Conservation (phyloP, 2,113 vertebrate genomes). For the Macrotus californicus region DNA sequence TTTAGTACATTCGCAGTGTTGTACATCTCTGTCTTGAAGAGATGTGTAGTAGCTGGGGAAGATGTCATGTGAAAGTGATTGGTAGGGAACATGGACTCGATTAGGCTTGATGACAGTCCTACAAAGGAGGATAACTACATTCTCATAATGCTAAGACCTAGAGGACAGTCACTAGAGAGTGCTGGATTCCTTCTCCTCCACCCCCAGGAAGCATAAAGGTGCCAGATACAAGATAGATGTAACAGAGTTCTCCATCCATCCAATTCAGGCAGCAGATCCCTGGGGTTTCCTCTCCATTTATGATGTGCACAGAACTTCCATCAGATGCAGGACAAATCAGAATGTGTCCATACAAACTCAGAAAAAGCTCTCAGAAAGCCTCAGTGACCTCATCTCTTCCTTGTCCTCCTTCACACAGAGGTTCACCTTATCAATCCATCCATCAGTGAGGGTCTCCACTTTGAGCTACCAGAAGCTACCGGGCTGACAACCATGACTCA, state of each 20-base stretch:
- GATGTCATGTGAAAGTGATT: background rate
- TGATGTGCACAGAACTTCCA: background rate
- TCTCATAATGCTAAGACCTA: background rate
- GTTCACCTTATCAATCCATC: background rate
- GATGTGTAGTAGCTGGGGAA: background rate
- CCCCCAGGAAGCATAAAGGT: background rate
- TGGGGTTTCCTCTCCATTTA: background rate
- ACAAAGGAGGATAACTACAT: background rate
- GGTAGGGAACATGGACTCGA: background rate
- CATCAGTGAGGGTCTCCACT: rapidly evolving
- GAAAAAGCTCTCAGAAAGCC: background rate
- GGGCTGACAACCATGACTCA: background rate
- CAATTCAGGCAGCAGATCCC: background rate
- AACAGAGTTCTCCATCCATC: background rate
- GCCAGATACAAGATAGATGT: background rate
- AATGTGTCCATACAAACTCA: background rate
- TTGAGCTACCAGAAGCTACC: background rate
- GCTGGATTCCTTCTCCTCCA: background rate
- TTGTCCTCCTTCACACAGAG: background rate
- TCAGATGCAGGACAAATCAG: background rate
- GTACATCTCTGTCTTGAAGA: background rate
- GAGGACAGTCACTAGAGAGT: background rate
- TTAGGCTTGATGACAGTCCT: background rate
- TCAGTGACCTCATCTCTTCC: background rate
- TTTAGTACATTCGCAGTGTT: too few species aligned